A percentile compares a stretch with the other conserved stretches of the same genome.
phyloP scores from a whole-genome alignment of 2,888 invertebrate genomes.

The Macrophya annulata region DNA sequence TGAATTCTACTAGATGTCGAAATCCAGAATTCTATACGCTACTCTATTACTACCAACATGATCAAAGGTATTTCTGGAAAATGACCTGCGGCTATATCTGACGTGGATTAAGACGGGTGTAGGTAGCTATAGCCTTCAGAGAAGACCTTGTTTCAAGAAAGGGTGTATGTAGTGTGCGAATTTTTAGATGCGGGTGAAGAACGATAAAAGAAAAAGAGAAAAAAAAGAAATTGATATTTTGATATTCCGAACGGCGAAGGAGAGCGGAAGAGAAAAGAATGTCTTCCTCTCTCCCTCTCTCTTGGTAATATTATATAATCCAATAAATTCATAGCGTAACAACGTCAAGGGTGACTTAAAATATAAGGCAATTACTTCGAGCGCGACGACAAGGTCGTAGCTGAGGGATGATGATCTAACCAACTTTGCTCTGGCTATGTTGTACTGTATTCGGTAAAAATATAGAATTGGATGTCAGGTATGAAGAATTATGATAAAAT shows the following conservation, averaged over 20 bases:
- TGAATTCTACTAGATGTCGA: not conserved
- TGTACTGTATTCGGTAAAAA: not conserved
- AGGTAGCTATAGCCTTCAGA: not conserved
- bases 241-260: not conserved
- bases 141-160: not conserved
- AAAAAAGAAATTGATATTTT: not conserved
- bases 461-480: not conserved
- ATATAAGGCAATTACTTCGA: constrained; percentile 38
- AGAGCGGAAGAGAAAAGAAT: not conserved
- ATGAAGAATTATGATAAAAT: not conserved
- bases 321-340: constrained; percentile 43
- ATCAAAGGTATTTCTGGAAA: constrained; percentile 1
- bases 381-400: constrained; percentile 31
- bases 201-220: not conserved
- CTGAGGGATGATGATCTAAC: constrained; percentile 39
- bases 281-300: not conserved
- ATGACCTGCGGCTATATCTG: not conserved
- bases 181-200: too few species aligned
- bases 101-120: not conserved
- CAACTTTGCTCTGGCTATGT: not conserved
- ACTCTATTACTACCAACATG: not conserved
- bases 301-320: constrained; percentile 15
- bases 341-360: constrained; percentile 39
- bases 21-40: not conserved
- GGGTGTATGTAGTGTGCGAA: not conserved